These are phyloP conservation scores for Oriolus oriolus DNA, from an alignment of 2,113 vertebrate species.

Conservation along the genomic window DNA sequence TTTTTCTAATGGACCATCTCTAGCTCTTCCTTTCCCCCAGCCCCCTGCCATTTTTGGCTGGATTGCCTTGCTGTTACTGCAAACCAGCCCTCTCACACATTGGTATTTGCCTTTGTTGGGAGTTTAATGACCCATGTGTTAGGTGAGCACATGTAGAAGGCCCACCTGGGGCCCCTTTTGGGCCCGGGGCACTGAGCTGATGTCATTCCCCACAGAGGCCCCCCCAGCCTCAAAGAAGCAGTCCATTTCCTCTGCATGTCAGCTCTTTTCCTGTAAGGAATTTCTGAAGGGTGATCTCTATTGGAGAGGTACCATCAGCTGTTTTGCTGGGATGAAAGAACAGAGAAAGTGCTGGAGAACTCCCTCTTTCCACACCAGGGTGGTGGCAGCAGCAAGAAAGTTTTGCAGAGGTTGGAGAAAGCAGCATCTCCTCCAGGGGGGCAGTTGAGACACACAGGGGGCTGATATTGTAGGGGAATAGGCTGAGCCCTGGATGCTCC, in stretches of 20 bases:
- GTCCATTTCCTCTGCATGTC: neutral
- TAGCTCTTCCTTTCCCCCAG: neutral
- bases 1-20: neutral
- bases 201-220: neutral
- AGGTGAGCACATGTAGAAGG: neutral
- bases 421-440: neutral
- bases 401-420: neutral
- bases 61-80: neutral
- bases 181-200: fast-evolving
- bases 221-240: neutral
- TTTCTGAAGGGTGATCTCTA: neutral
- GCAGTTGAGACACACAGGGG: neutral
- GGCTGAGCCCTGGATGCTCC: neutral
- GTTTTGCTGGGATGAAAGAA: neutral
- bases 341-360: neutral
- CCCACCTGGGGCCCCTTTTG: neutral
- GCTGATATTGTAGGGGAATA: neutral
- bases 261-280: neutral
- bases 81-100: neutral
- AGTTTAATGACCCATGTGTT: neutral
- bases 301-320: neutral
- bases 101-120: neutral
- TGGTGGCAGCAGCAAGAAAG: neutral
- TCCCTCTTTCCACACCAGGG: neutral
- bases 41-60: neutral